Evolutionary conservation across 2,888 invertebrate genomes (phyloP), one percentile per base, ranked within the genome.

Genomic region (Chelonus formosanus): DNA sequence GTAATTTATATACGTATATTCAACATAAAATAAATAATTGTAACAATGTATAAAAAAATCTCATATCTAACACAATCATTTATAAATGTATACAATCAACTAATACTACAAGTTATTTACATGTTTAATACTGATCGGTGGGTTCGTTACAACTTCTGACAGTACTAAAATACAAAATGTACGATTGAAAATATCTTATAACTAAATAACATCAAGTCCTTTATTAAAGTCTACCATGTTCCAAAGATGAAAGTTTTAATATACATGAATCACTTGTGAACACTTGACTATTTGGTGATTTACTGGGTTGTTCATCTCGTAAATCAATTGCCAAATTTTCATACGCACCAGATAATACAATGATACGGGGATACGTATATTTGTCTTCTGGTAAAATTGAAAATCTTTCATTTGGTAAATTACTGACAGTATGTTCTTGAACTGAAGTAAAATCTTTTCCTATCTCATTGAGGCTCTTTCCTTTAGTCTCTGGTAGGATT

Each of bases 401-500:
- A 61, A 53, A 61, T 53, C 53, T 52, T 43, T 61, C 57, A 47
- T 55, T 44, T 31, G 60, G 20, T 36, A n/a, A 43, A 53, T 8
- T 44, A 44, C 45, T 54, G 44, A 47, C 7, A 40, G 62, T 31
- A 54, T 58, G 50, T 63, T 54, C 61, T 47, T 53, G 31, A 4
- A 20, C 3, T 5, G 40, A n/a, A 4, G 87, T 87, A 69, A 90
- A 90, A 67, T 86, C 86, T 67, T 84, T 87, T 85, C 91, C 91
- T 8, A 92, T 91, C 75, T 92, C 90, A 57, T 87, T 86, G 69
- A 92, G 82, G 55, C 88, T 88, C 73, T 89, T 90, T 7, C 90
- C 90, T 74, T 90, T 89, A 0, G 92, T 92, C 82, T 92, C 92
- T 3, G 91, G 91, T 2, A 92, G 82, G 73, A 90, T 86, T 1